Percentiles rank a stretch among this genome's conserved stretches.
Conservation (phyloP, 2,888 invertebrate species). For the Athalia cordata region DNA sequence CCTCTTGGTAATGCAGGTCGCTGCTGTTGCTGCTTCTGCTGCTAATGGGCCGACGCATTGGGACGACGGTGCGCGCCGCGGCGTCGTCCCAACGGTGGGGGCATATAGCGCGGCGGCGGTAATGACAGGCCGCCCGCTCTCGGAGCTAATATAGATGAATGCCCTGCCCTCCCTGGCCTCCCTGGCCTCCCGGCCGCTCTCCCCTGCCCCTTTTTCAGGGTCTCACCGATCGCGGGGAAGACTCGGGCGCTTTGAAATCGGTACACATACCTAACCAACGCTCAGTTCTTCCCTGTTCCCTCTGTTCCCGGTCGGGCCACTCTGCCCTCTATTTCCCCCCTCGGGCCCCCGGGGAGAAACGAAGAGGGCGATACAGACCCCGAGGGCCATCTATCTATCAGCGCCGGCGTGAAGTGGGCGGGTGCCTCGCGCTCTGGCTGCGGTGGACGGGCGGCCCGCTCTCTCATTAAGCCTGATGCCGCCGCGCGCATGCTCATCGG, state of each 20-base stretch:
- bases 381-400: constrained; percentile 73
- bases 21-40: no score
- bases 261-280: background rate
- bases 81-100: constrained; percentile 29
- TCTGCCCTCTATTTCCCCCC: no score
- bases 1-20: constrained; percentile 57
- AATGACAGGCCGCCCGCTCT: constrained; percentile 74
- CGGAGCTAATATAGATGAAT: constrained; percentile 74
- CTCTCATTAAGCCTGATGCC: constrained; percentile 74
- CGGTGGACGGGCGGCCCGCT: constrained; percentile 69
- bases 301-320: constrained; percentile 2
- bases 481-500: constrained; percentile 75
- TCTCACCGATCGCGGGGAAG: constrained; percentile 1
- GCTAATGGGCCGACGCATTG: constrained; percentile 63
- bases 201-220: background rate
- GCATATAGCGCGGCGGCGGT: constrained; percentile 68
- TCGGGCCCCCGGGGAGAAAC: constrained; percentile 31
- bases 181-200: constrained; percentile 35
- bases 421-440: constrained; percentile 71
- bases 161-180: constrained; percentile 65
- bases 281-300: constrained; percentile 13
- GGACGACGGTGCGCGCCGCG: constrained; percentile 53
- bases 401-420: constrained; percentile 74
- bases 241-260: background rate
- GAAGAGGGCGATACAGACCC: constrained; percentile 50